Evolutionary conservation across 2,113 vertebrate species (phyloP).

Genomic region (Cyphomyrus plagiostoma): DNA sequence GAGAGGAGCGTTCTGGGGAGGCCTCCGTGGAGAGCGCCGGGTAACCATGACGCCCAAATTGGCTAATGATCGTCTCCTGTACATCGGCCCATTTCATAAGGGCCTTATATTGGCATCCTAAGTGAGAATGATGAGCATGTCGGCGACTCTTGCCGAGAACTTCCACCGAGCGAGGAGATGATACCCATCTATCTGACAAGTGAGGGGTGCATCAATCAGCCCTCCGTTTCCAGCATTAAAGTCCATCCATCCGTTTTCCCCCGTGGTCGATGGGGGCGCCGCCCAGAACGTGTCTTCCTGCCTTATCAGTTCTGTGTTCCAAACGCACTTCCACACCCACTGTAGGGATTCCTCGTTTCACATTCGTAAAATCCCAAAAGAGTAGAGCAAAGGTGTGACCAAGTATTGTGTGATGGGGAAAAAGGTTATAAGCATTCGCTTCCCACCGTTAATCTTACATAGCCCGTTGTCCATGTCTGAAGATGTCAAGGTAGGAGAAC

Average conservation of each 20-base stretch:
- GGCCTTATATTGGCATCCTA: neutral
- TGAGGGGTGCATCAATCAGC: neutral
- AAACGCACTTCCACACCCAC: neutral
- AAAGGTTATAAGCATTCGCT: neutral
- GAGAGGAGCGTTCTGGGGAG: neutral
- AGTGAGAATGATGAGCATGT: conserved; percentile 6
- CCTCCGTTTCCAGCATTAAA: neutral
- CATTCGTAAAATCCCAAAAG: neutral
- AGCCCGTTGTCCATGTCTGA: neutral
- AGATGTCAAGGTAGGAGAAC: neutral
- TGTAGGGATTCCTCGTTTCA: neutral
- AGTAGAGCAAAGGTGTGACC: neutral
- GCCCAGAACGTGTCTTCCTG: neutral
- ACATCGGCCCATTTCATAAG: neutral
- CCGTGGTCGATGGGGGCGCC: neutral
- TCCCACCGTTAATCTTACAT: neutral
- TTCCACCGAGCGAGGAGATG: neutral
- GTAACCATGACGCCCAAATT: neutral
- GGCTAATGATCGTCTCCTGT: neutral
- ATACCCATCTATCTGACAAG: neutral
- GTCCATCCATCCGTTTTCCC: neutral
- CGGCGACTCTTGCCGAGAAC: neutral
- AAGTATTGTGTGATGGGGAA: neutral
- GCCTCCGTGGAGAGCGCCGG: too few species aligned
- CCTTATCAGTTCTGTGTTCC: neutral